A percentile compares a stretch with the other conserved stretches of the same genome.
Conservation (phyloP, 2,113 vertebrate genomes). For the Thunnus maccoyii region DNA sequence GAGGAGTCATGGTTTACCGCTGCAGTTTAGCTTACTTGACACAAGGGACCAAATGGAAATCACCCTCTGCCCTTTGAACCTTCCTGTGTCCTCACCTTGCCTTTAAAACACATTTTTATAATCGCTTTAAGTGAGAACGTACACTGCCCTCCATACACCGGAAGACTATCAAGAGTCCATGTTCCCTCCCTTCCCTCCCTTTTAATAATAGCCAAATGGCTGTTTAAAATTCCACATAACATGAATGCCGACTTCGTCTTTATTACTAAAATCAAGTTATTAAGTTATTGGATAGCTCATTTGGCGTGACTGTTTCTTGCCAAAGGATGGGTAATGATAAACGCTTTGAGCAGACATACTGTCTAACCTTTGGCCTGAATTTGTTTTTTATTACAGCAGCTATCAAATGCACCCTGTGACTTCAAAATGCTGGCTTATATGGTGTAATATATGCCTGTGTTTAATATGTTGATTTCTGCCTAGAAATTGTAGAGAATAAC, state of each 20-base stretch:
- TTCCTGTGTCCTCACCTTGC: neutral
- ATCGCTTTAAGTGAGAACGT: neutral
- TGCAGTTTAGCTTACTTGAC: slow-evolving; percentile 27
- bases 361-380: slow-evolving; percentile 24
- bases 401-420: neutral
- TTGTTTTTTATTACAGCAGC: slow-evolving; percentile 6
- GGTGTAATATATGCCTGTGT: no score
- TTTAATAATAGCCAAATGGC: neutral
- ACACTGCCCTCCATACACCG: no score
- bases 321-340: slow-evolving; percentile 34
- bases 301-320: neutral
- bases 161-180: neutral
- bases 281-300: neutral
- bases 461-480: neutral
- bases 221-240: slow-evolving; percentile 5
- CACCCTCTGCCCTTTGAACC: slow-evolving; percentile 28
- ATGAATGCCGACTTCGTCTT: neutral
- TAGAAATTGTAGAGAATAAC: slow-evolving; percentile 3
- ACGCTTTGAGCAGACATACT: neutral
- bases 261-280: slow-evolving; percentile 11
- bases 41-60: slow-evolving; percentile 11
- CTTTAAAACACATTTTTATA: slow-evolving; percentile 24
- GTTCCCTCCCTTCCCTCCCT: neutral
- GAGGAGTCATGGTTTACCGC: slow-evolving; percentile 12
- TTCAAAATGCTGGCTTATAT: neutral